Conservation (phyloP, 2,797 vertebrate genomes). For the Selene dorsalis region DNA sequence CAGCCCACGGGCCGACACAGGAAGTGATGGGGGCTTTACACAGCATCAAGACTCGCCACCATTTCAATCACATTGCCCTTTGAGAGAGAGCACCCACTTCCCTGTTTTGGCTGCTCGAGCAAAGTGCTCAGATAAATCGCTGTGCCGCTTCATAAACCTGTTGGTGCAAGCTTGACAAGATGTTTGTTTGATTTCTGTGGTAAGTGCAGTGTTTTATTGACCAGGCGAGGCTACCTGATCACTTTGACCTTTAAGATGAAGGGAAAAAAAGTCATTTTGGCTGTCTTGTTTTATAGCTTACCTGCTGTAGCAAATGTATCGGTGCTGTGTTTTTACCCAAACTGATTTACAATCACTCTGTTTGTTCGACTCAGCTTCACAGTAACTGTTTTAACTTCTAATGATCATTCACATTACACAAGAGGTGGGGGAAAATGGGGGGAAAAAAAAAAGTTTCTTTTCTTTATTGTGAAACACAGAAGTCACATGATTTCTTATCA, state of each 20-base stretch:
- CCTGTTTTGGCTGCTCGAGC: constrained; percentile 60
- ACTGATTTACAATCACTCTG: not conserved
- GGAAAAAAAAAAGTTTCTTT: not conserved
- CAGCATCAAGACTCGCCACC: constrained; percentile 31
- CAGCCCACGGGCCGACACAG: constrained; percentile 64
- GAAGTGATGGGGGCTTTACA: constrained; percentile 80
- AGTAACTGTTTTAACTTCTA: not conserved
- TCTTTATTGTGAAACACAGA: not conserved
- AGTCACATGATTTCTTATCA: constrained; percentile 65
- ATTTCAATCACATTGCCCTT: constrained; percentile 47
- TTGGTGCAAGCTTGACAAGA: constrained; percentile 53
- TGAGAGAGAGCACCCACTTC: constrained; percentile 73
- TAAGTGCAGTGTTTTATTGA: constrained; percentile 72
- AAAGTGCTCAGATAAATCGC: constrained; percentile 43
- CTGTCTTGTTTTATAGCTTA: constrained; percentile 23
- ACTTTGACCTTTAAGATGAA: constrained; percentile 41
- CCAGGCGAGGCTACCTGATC: constrained; percentile 28
- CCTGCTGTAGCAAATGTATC: not conserved
- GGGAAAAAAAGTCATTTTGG: constrained; percentile 2
- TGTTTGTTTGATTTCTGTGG: constrained; percentile 72
- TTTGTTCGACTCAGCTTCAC: constrained; percentile 15
- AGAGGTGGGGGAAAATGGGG: not conserved
- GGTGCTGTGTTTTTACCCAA: not conserved
- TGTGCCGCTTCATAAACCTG: constrained; percentile 57
- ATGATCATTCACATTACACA: not conserved